phyloP scores from a whole-genome alignment of 1,140 invertebrate genomes.

The Caerostris darwini region DNA sequence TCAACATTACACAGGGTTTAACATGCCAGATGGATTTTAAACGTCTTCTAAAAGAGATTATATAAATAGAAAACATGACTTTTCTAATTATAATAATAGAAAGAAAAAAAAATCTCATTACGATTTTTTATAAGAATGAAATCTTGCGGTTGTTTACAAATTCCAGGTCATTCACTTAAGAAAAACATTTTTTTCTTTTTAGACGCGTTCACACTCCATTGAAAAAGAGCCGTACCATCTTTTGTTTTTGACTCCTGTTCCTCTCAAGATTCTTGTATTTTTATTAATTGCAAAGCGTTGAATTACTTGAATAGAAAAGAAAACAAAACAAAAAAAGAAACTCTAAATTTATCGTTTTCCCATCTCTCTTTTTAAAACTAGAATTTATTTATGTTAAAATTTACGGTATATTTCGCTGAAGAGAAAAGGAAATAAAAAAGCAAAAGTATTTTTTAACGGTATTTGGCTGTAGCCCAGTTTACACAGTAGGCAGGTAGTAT shows the following conservation, averaged over 20 bases:
- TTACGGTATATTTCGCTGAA: neutral
- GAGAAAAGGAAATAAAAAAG: constrained; percentile 3
- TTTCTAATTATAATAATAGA: no score
- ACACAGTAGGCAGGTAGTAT: constrained; percentile 23
- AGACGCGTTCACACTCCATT: neutral
- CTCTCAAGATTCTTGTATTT: neutral
- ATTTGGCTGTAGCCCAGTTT: constrained; percentile 39
- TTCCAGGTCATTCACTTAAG: neutral
- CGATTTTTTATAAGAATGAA: neutral
- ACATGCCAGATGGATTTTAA: no score
- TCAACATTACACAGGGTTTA: no score
- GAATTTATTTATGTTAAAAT: neutral
- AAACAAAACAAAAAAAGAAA: neutral
- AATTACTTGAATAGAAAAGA: neutral
- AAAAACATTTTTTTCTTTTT: neutral
- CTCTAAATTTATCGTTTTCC: neutral
- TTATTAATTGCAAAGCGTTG: neutral
- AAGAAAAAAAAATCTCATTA: no score
- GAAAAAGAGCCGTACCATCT: neutral
- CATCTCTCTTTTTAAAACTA: neutral
- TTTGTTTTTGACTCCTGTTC: neutral
- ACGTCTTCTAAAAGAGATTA: no score
- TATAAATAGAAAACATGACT: no score
- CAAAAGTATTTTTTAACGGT: constrained; percentile 19
- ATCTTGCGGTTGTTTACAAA: neutral